Percentiles rank a stretch among this genome's conserved stretches.
These are phyloP conservation scores for Coleophora deauratella DNA, from an alignment of 2,888 invertebrate species.

Conservation along the genomic window DNA sequence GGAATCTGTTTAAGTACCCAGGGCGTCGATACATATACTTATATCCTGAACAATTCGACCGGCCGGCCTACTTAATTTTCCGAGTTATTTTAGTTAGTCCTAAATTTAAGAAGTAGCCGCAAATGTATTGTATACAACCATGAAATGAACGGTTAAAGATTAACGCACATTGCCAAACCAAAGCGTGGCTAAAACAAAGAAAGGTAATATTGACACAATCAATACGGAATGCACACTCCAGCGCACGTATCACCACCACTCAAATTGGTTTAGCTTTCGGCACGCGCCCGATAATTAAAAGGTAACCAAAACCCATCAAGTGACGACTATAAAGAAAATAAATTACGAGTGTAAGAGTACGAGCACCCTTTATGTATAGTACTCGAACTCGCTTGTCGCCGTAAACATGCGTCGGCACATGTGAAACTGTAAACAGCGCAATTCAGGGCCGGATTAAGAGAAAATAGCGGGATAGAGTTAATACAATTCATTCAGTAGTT, in stretches of 20 bases:
- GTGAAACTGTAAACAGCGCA: slow-evolving; percentile 49
- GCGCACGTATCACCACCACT: slow-evolving; percentile 35
- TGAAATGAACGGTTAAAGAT: slow-evolving; percentile 4
- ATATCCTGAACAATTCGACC: too few species aligned
- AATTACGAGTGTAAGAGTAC: slow-evolving; percentile 40
- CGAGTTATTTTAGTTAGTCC: too few species aligned
- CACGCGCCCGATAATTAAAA: slow-evolving; percentile 63
- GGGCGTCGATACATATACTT: too few species aligned
- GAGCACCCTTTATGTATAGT: slow-evolving; percentile 38
- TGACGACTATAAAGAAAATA: slow-evolving; percentile 61
- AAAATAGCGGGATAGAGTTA: too few species aligned
- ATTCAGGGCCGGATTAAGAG: slow-evolving; percentile 18
- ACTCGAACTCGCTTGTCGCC: slow-evolving; percentile 17
- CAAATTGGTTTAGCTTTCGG: slow-evolving; percentile 61
- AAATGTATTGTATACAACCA: too few species aligned
- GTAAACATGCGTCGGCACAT: slow-evolving; percentile 36
- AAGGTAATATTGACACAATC: slow-evolving; percentile 57
- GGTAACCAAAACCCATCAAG: slow-evolving; percentile 55
- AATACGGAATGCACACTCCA: slow-evolving; percentile 61
- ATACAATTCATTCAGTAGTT: too few species aligned
- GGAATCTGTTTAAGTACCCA: too few species aligned
- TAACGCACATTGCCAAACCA: slow-evolving; percentile 10
- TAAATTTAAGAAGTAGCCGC: too few species aligned
- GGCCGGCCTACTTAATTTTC: too few species aligned
- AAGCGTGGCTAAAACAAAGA: slow-evolving; percentile 28